These are phyloP conservation scores for Callospermophilus lateralis DNA, from an alignment of 2,113 vertebrate genomes.

Conservation along the genomic window DNA sequence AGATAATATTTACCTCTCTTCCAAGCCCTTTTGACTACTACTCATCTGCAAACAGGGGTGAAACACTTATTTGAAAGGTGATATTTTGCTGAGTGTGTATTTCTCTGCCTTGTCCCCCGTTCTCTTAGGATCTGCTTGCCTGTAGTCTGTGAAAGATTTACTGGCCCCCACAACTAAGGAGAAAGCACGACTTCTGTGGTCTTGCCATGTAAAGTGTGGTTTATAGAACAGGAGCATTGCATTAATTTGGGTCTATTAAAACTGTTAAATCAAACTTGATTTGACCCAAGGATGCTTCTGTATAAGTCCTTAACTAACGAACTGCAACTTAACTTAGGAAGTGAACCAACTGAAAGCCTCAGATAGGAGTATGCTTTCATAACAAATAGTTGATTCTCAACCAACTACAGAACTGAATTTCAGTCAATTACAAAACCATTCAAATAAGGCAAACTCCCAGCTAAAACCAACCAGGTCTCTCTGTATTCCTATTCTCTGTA, in stretches of 20 bases:
- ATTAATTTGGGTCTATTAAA: neutral
- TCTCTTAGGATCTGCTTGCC: neutral
- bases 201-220: fast-evolving
- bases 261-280: neutral
- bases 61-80: neutral
- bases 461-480: no score
- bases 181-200: neutral
- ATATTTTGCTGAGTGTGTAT: neutral
- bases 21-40: neutral
- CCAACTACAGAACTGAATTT: neutral
- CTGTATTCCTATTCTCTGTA: neutral
- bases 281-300: neutral
- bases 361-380: neutral
- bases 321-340: neutral
- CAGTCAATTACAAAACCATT: neutral
- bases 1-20: neutral
- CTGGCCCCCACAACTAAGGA: neutral
- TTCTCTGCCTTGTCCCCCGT: neutral
- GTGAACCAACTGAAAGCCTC: neutral
- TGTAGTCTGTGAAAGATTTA: fast-evolving
- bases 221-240: neutral
- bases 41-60: neutral
- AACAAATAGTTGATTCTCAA: neutral
- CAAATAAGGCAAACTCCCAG: neutral
- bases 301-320: neutral